Evolutionary conservation across 1,140 invertebrate genomes (phyloP), one percentile per base, ranked within the genome.

Genomic region (Mizuhopecten yessoensis): DNA sequence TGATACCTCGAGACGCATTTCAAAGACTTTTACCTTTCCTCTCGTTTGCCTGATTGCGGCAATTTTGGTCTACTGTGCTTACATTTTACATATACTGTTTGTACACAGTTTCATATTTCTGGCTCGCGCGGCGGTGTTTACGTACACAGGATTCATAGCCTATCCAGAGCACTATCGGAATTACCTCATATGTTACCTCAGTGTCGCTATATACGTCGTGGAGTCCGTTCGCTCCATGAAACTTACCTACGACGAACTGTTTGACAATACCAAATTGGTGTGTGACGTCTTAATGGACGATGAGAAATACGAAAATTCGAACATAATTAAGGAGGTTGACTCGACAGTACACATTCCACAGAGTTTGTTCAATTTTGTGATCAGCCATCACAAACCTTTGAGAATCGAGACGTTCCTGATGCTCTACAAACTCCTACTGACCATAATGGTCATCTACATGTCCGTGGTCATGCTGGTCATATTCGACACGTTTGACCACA

Each of bases 201-300:
- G 57, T 17, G 57, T 75, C 57, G 57, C 57, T n/a, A 29, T 75
- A 5, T 75, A 75, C 57, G 23, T 75, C 57, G 57, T 75, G n/a
- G 57, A 75, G n/a, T 75, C 57, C 23, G 17, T 75, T 29, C 57
- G 57, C 15, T 75, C 57, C 57, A 75, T 75, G 57, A 75, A 29
- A 75, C n/a, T 75, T n/a, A 75, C 57, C 0, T 75, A 75, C 57
- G 57, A 75, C n/a, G 57, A 75, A n/a, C 57, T 75, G 57, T 75
- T 75, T 29, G 57, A 75, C 23, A n/a, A 75, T 7, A 75, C 57
- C 23, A 75, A 75, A 75, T n/a, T 75, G n/a, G 57, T 75, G 57
- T 75, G 57, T 29, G 57, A 75, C 17, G 29, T 75, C 5, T 29
- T 75, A n/a, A 75, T 29, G n/a, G 57, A 75, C 23, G 57, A 29